These are phyloP conservation scores for Trachelus iudaicus DNA, from an alignment of 2,888 invertebrate species.

Conservation along the genomic window DNA sequence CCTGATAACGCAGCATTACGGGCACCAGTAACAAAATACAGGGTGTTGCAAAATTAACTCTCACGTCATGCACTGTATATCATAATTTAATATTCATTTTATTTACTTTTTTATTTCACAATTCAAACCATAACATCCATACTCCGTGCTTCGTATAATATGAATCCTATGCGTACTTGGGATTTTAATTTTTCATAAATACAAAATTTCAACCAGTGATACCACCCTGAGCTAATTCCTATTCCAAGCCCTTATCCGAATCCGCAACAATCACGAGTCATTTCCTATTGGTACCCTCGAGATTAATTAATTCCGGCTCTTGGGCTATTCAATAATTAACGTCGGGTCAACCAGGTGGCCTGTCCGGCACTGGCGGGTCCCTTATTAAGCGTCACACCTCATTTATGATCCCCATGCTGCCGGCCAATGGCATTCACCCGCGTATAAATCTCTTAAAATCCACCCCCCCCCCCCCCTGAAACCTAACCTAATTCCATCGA, in stretches of 20 bases:
- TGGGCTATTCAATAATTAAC: slow-evolving; percentile 16
- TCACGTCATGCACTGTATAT: fast-evolving
- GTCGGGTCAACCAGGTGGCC: slow-evolving; percentile 9
- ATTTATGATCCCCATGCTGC: not conserved
- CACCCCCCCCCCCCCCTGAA: not conserved
- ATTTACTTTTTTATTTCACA: not conserved
- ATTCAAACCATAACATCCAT: not conserved
- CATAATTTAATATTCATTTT: not conserved
- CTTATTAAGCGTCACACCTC: slow-evolving; percentile 14
- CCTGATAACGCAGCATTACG: not conserved
- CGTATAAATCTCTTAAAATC: not conserved
- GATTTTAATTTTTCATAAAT: not conserved
- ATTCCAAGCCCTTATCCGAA: not conserved
- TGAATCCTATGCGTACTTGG: not conserved
- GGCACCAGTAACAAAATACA: not conserved
- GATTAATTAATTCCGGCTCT: slow-evolving; percentile 17
- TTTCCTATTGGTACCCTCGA: not conserved
- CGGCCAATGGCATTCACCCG: not conserved
- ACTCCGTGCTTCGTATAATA: not conserved
- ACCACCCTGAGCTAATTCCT: not conserved
- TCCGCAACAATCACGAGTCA: not conserved
- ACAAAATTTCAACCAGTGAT: not conserved
- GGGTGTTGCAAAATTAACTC: not conserved
- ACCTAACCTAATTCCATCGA: not conserved
- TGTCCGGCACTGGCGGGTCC: slow-evolving; percentile 10